Conservation (phyloP, 2,113 vertebrate species). For the Pseudonaja textilis region DNA sequence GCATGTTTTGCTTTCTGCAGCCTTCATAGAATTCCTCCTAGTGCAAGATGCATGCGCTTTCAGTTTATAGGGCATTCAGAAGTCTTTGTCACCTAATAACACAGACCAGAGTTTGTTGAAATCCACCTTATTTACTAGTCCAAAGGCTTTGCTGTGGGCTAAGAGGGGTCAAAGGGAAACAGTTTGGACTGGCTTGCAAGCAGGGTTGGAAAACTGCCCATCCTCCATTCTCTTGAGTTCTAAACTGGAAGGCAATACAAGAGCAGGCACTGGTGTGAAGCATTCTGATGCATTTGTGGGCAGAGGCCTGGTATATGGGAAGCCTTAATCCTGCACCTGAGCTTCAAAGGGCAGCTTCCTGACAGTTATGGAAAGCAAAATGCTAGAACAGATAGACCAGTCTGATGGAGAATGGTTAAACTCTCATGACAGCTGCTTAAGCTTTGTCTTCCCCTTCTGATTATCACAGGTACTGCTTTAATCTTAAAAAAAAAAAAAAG, state of each 20-base stretch:
- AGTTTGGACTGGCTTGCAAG: background rate
- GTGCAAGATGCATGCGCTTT: background rate
- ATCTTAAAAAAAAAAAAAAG: background rate
- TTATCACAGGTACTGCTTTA: background rate
- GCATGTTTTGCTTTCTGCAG: background rate
- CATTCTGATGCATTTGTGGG: background rate
- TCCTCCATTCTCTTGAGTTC: background rate
- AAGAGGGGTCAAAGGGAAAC: background rate
- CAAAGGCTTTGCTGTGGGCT: background rate
- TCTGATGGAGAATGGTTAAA: background rate
- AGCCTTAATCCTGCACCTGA: background rate
- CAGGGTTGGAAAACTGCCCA: background rate
- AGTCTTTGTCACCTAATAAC: background rate
- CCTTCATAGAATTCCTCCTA: background rate
- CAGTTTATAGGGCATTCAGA: background rate
- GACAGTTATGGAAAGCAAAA: background rate
- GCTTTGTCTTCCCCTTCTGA: constrained; percentile 12
- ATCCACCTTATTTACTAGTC: background rate
- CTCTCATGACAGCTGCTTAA: background rate
- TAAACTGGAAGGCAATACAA: background rate
- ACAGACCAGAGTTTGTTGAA: background rate
- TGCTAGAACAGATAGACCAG: background rate
- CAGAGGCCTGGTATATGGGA: background rate
- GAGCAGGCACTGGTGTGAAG: background rate
- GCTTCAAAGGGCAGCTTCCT: background rate